phyloP scores from a whole-genome alignment of 2,888 invertebrate species.

The Drosophila atripex region DNA sequence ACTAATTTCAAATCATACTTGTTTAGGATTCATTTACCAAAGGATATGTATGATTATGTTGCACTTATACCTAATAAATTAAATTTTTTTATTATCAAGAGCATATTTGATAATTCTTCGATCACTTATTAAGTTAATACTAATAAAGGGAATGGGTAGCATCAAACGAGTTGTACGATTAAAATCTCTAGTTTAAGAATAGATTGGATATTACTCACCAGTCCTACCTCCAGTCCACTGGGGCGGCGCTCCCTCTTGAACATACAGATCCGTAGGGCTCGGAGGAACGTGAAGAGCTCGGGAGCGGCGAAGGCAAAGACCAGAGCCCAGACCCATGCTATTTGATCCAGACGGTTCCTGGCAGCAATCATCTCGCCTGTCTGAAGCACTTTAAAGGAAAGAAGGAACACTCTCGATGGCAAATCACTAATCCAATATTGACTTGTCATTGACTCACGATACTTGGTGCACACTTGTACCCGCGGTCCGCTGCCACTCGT shows the following conservation, averaged over 20 bases:
- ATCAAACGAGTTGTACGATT: neutral
- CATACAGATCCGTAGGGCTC: slow-evolving; percentile 88
- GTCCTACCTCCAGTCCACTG: slow-evolving; percentile 85
- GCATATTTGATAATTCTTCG: neutral
- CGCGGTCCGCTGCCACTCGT: slow-evolving; percentile 85
- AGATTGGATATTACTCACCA: slow-evolving; percentile 83
- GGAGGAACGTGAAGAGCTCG: slow-evolving; percentile 89
- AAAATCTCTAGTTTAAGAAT: neutral
- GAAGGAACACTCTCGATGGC: neutral
- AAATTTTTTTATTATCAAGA: neutral
- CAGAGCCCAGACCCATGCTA: slow-evolving; percentile 92
- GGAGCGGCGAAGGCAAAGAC: slow-evolving; percentile 90
- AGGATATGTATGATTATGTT: no score
- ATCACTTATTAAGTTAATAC: neutral
- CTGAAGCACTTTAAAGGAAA: slow-evolving; percentile 44
- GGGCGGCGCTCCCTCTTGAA: slow-evolving; percentile 89
- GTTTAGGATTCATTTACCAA: no score
- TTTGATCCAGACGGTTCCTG: slow-evolving; percentile 86
- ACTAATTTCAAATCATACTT: no score
- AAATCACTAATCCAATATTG: slow-evolving; percentile 8
- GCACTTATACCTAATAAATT: no score
- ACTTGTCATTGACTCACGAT: slow-evolving; percentile 64
- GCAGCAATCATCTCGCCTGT: slow-evolving; percentile 47
- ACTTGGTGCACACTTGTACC: slow-evolving; percentile 86
- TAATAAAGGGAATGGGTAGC: neutral